Conservation (phyloP, 2,888 invertebrate species). For the Leistus spinibarbis region DNA sequence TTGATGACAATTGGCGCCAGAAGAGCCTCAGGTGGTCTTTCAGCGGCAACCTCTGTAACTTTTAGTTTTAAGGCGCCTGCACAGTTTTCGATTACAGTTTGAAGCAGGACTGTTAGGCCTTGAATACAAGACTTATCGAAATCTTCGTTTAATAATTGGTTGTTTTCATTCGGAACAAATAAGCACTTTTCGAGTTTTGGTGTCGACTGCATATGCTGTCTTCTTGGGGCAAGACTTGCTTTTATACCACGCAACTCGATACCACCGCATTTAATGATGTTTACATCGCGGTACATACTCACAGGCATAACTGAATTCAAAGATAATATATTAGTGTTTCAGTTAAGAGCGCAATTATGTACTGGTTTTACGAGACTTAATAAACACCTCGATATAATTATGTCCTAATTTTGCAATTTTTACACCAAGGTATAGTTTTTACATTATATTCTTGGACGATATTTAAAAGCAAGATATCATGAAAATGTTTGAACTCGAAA, state of each 20-base stretch:
- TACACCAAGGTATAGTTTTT: too few species aligned
- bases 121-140: constrained; percentile 66
- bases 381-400: too few species aligned
- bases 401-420: too few species aligned
- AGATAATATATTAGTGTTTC: constrained; percentile 1
- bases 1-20: constrained; percentile 66
- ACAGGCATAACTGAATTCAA: constrained; percentile 62
- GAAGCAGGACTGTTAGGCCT: constrained; percentile 71
- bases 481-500: too few species aligned
- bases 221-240: constrained; percentile 87
- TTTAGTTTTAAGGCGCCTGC: constrained; percentile 72
- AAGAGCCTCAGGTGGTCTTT: constrained; percentile 69
- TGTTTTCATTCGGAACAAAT: constrained; percentile 77
- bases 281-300: constrained; percentile 72
- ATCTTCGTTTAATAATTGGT: constrained; percentile 62
- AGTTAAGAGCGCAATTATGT: too few species aligned
- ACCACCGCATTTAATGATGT: constrained; percentile 80
- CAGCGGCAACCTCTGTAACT: constrained; percentile 70
- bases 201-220: constrained; percentile 74
- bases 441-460: too few species aligned
- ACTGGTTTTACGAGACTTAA: too few species aligned
- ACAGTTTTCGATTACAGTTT: constrained; percentile 80
- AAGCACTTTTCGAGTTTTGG: constrained; percentile 85
- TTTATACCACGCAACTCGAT: constrained; percentile 89
- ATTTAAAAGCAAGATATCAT: too few species aligned